Evolutionary conservation across 2,113 vertebrate species (phyloP).

Genomic region (Nibea albiflora): DNA sequence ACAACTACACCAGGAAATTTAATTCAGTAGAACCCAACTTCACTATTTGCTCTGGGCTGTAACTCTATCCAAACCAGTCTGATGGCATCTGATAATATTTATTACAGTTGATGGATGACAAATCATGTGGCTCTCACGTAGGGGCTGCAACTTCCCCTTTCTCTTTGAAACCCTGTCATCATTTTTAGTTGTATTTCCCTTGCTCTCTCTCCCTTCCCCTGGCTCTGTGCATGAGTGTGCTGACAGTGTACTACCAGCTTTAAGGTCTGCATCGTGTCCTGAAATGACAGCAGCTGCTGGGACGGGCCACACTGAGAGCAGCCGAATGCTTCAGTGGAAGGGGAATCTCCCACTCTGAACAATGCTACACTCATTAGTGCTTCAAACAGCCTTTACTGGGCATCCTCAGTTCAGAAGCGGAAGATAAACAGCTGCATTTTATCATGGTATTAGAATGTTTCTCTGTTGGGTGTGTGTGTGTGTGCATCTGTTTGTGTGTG

Average conservation of each 20-base stretch:
- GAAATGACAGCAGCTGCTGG: slow-evolving; percentile 60
- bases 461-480: slow-evolving; percentile 39
- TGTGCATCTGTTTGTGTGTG: slow-evolving; percentile 1
- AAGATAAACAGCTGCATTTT: slow-evolving; percentile 70
- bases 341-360: slow-evolving; percentile 69
- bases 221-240: slow-evolving; percentile 7
- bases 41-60: neutral
- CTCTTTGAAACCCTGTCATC: slow-evolving; percentile 12
- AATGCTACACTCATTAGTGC: slow-evolving; percentile 60
- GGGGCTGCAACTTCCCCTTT: slow-evolving; percentile 38
- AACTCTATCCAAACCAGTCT: slow-evolving; percentile 19
- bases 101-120: slow-evolving; percentile 5
- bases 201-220: neutral
- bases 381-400: slow-evolving; percentile 59
- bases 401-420: slow-evolving; percentile 42
- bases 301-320: slow-evolving; percentile 45
- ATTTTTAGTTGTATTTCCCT: neutral
- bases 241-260: slow-evolving; percentile 25
- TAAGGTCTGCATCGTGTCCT: slow-evolving; percentile 45
- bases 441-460: slow-evolving; percentile 54
- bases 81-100: slow-evolving; percentile 30
- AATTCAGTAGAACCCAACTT: neutral
- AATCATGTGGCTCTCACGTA: neutral
- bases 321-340: slow-evolving; percentile 52
- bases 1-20: slow-evolving; percentile 1